Conservation (phyloP, 2,113 vertebrate genomes). For the Menura novaehollandiae region DNA sequence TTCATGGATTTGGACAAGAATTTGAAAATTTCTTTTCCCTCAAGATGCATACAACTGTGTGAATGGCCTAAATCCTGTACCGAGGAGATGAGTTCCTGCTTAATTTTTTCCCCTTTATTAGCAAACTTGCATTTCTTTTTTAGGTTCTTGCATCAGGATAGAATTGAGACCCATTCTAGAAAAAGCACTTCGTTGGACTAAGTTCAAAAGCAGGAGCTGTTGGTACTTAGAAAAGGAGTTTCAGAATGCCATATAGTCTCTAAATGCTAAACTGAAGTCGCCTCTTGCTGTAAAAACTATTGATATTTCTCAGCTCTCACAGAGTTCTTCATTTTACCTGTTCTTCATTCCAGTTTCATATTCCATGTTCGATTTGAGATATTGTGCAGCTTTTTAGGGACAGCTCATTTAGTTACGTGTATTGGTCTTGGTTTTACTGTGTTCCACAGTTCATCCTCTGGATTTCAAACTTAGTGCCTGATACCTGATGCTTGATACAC, state of each 20-base stretch:
- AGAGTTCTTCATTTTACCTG: background rate
- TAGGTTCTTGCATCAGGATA: background rate
- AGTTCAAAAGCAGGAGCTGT: background rate
- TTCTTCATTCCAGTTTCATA: background rate
- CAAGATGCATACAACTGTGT: background rate
- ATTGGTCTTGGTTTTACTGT: background rate
- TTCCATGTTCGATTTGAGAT: background rate
- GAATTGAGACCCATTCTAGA: background rate
- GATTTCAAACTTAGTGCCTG: background rate
- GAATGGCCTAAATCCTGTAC: background rate
- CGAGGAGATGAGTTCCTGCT: background rate
- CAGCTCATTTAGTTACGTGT: background rate
- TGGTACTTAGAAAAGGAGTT: background rate
- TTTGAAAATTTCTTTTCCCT: background rate
- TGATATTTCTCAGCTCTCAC: background rate
- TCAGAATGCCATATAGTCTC: background rate
- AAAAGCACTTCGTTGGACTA: background rate
- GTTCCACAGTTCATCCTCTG: background rate
- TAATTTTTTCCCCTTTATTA: background rate
- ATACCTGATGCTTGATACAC: background rate
- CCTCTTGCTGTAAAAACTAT: background rate
- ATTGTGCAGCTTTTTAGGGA: background rate
- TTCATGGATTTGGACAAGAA: background rate
- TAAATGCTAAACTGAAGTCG: background rate
- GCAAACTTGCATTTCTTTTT: background rate